Percentiles rank a stretch among this genome's conserved stretches.
Evolutionary conservation across 2,797 vertebrate species (phyloP).

Genomic region (Pelochelys cantorii): DNA sequence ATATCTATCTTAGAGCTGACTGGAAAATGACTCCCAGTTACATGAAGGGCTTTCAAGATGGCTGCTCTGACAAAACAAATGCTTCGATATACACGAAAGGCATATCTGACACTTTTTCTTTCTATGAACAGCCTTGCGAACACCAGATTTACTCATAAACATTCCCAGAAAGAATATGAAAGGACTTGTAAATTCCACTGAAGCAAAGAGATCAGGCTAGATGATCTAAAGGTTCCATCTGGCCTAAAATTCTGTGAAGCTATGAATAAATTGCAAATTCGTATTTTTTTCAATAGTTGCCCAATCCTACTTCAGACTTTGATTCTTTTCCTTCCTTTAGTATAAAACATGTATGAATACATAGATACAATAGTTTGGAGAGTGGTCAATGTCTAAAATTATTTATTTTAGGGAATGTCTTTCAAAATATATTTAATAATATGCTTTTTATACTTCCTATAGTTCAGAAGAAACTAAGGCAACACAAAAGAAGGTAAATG

Average conservation of each 20-base stretch:
- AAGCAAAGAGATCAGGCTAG: not conserved
- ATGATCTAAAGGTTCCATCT: not conserved
- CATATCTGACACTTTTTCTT: not conserved
- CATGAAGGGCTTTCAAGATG: not conserved
- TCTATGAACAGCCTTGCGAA: conserved; percentile 9
- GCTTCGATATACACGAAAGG: not conserved
- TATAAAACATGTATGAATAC: not conserved
- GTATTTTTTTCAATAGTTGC: not conserved
- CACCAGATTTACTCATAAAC: not conserved
- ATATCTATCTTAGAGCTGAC: not conserved
- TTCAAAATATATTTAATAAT: not conserved
- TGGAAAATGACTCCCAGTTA: not conserved
- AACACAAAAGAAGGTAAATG: conserved; percentile 91
- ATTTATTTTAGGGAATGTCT: conserved; percentile 16
- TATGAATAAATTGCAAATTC: not conserved
- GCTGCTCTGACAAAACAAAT: not conserved
- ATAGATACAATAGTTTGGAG: not conserved
- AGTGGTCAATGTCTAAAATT: not conserved
- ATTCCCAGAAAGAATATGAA: not conserved
- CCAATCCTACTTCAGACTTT: not conserved
- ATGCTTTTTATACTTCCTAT: conserved; percentile 61
- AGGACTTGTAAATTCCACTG: not conserved
- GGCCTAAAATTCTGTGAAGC: not conserved
- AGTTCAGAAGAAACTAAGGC: conserved; percentile 91
- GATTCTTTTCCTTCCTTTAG: not conserved